Conservation (phyloP, 2,113 vertebrate species). For the Aleadryas rufinucha region DNA sequence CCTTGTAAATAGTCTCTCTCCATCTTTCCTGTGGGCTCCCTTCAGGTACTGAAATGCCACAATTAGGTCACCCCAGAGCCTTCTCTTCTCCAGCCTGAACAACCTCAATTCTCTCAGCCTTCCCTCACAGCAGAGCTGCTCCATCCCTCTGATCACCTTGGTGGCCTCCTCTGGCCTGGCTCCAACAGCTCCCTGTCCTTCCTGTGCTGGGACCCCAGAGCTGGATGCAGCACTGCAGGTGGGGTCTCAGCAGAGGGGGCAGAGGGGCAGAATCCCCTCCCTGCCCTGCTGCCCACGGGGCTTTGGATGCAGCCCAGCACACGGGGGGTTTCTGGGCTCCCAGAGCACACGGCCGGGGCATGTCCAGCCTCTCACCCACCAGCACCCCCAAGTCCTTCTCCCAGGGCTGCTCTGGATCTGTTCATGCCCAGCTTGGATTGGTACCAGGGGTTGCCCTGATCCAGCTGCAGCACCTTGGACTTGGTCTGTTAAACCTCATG, state of each 20-base stretch:
- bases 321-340: background rate
- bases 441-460: fast-evolving
- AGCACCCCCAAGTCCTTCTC: background rate
- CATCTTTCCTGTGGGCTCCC: fast-evolving
- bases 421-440: background rate
- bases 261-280: background rate
- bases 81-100: fast-evolving
- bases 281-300: background rate
- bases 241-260: background rate
- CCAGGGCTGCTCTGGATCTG: background rate
- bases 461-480: background rate
- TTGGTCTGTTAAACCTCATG: background rate
- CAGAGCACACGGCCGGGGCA: background rate
- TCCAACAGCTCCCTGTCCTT: background rate
- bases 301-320: background rate
- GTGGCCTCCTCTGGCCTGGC: background rate
- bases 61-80: fast-evolving
- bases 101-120: fast-evolving
- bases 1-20: background rate
- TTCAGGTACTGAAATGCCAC: fast-evolving
- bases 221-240: background rate
- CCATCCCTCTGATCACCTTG: background rate
- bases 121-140: background rate
- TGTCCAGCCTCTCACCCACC: background rate
- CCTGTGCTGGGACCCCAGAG: background rate